Evolutionary conservation across 2,113 vertebrate genomes (phyloP).

Genomic region (Sorex fumeus): DNA sequence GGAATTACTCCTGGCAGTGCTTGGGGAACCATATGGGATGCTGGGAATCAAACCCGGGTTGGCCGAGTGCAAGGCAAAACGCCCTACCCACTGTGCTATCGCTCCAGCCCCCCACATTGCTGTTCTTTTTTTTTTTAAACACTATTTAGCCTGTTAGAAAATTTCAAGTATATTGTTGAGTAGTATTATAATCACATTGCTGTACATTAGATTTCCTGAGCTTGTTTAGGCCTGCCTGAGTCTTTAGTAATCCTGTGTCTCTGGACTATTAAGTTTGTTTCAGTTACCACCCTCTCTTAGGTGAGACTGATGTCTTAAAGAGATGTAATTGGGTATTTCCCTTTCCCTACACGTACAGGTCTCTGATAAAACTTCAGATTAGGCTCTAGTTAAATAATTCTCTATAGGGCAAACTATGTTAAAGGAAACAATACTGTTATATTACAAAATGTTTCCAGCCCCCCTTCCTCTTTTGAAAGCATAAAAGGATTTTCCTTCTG

Average conservation of each 20-base stretch:
- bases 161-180: slow-evolving; percentile 31
- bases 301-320: background rate
- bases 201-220: background rate
- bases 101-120: too few relatives aligned
- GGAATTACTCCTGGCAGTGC: too few relatives aligned
- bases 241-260: slow-evolving; percentile 13
- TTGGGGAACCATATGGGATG: too few relatives aligned
- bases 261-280: background rate
- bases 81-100: too few relatives aligned
- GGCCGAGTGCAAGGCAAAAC: too few relatives aligned
- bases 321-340: background rate
- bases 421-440: background rate
- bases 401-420: background rate
- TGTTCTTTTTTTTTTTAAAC: too few relatives aligned
- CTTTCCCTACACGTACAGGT: background rate
- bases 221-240: background rate
- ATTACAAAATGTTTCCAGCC: slow-evolving; percentile 33
- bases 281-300: background rate
- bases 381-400: slow-evolving; percentile 29
- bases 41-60: too few relatives aligned
- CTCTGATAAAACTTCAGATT: slow-evolving; percentile 4
- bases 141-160: background rate
- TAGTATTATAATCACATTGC: background rate
- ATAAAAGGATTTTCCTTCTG: background rate
- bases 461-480: background rate